Evolutionary conservation across 2,797 vertebrate genomes (phyloP), one percentile per base, ranked within the genome.

Genomic region (Heterohyrax brucei): DNA sequence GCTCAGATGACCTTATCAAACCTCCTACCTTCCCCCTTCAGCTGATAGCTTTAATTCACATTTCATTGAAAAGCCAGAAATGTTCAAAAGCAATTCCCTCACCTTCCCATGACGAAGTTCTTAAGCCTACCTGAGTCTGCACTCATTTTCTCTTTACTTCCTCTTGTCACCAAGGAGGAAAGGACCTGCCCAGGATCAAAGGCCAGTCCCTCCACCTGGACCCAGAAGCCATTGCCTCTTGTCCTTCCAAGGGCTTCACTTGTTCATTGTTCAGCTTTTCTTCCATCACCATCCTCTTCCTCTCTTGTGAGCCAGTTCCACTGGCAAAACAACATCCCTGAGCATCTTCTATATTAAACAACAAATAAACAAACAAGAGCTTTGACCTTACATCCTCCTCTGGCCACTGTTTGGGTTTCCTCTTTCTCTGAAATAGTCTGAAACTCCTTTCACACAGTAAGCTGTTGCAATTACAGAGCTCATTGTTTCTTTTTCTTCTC

Each of bases 71-170:
- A 75, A 90, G 92, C 76, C 5, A 50, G 44, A 72, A 18, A 64
- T 44, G 70, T 87, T 81, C 70, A 80, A 39, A 92, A 68, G 73
- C 84, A 88, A 75, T 70, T 56, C 16, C 48, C 85, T 89, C 80
- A 77, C 56, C 72, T 62, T n/a, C 73, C 70, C 14, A 30, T n/a
- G 59, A 83, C 59, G 10, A 68, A 19, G 33, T 77, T 88, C 50
- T 26, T 85, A 44, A 30, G 59, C 28, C n/a, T 72, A 70, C 28
- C 59, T 89, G 48, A 70, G 46, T 86, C 72, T 76, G 7, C 56
- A 5, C 26, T 44, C 44, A 62, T 83, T 26, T 72, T 73, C 12
- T 46, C 81, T 50, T 68, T 26, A 39, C 30, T 39, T 39, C 16
- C n/a, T 78, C 59, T 33, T 26, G 30, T 93, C 61, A 48, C 22